These are phyloP conservation scores for Malacoraja senta DNA, from an alignment of 2,797 vertebrate species.

Conservation along the genomic window DNA sequence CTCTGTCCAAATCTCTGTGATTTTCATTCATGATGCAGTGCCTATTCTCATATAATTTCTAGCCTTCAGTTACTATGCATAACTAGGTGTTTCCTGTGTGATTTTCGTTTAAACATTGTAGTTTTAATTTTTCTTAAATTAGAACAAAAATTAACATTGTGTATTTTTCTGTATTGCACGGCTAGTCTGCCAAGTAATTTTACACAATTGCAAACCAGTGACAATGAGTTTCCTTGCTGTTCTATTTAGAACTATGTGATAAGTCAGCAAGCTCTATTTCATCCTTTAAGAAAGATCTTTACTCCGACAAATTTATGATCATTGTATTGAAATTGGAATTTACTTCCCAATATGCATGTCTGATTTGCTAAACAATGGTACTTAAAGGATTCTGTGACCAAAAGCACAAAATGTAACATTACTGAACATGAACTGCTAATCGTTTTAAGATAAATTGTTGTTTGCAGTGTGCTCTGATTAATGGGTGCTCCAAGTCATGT, in stretches of 20 bases:
- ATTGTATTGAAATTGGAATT: not conserved
- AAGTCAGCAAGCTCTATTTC: not conserved
- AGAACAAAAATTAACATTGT: not conserved
- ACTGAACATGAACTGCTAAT: not conserved
- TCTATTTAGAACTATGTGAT: not conserved
- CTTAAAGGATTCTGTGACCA: not conserved
- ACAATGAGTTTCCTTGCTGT: not conserved
- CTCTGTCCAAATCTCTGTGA: not conserved
- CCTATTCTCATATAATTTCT: not conserved
- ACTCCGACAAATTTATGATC: not conserved
- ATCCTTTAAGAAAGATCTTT: not conserved
- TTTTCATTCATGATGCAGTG: not conserved
- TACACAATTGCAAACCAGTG: not conserved
- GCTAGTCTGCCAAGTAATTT: not conserved
- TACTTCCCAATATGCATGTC: not conserved
- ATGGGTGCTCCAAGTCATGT: not conserved
- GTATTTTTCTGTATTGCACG: not conserved
- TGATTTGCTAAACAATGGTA: not conserved
- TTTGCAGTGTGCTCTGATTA: not conserved
- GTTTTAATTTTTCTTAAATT: not conserved
- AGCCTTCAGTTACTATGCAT: not conserved
- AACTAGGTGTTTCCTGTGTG: not conserved
- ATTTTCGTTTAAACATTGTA: not conserved
- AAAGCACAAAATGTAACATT: slow-evolving; percentile 5
- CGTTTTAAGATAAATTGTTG: not conserved